These are phyloP conservation scores for Halichoeres trimaculatus DNA, from an alignment of 2,113 vertebrate genomes.

Conservation along the genomic window DNA sequence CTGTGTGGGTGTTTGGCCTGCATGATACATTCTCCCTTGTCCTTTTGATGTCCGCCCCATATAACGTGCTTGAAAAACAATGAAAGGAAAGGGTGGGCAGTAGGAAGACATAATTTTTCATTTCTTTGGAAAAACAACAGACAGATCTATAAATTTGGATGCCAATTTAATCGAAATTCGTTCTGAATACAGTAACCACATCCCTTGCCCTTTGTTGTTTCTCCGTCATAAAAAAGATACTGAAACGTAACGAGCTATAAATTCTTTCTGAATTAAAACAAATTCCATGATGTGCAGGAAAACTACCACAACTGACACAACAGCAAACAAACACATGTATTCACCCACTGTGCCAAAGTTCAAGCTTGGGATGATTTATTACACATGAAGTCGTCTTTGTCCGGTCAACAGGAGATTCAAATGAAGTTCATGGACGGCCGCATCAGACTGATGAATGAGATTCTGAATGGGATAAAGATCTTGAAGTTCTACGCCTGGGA, in stretches of 20 bases:
- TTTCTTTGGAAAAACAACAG: slow-evolving; percentile 79
- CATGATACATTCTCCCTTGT: slow-evolving; percentile 73
- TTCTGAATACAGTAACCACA: slow-evolving; percentile 63
- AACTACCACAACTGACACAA: slow-evolving; percentile 32
- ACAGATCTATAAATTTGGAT: slow-evolving; percentile 68
- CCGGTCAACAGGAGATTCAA: slow-evolving; percentile 87
- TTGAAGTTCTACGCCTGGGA: slow-evolving; percentile 96
- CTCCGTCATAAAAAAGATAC: slow-evolving; percentile 74
- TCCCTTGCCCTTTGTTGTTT: slow-evolving; percentile 75
- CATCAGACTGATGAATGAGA: slow-evolving; percentile 89
- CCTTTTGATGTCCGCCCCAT: slow-evolving; percentile 78
- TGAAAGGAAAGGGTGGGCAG: slow-evolving; percentile 78
- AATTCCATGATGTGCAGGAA: slow-evolving; percentile 54
- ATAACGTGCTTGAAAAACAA: slow-evolving; percentile 78
- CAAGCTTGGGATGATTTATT: neutral
- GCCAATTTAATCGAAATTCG: slow-evolving; percentile 70
- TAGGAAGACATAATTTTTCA: slow-evolving; percentile 70
- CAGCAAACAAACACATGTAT: slow-evolving; percentile 50
- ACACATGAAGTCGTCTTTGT: slow-evolving; percentile 29
- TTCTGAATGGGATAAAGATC: slow-evolving; percentile 89
- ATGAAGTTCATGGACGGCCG: slow-evolving; percentile 93
- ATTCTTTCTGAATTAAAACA: slow-evolving; percentile 65
- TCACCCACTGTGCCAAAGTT: slow-evolving; percentile 10
- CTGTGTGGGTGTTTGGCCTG: slow-evolving; percentile 75
- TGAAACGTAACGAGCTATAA: slow-evolving; percentile 66